Evolutionary conservation across 2,113 vertebrate genomes (phyloP), one percentile per base, ranked within the genome.

Genomic region (Brachypodius melanocephalos): DNA sequence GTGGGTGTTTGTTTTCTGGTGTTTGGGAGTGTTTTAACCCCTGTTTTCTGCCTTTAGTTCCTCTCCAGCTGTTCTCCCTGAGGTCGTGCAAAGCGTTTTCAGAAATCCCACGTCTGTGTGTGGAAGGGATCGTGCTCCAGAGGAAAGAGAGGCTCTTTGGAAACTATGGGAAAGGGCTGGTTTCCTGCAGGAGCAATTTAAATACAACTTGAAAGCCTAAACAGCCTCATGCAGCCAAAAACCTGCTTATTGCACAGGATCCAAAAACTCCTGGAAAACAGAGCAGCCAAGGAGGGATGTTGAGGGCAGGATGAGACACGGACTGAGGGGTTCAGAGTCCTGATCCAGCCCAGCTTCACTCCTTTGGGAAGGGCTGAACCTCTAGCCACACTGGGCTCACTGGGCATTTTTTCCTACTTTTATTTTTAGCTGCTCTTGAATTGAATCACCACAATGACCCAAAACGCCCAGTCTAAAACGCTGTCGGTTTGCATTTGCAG

Each of bases 401-500:
- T 73, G 77, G 54, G 40, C 24, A 6, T 32, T 48, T 61, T 45
- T 75, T 61, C 38, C 46, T 68, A 1, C 61, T 40, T 54, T 54
- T 95, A n/a, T 94, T 93, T 93, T 95, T 80, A 86, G 55, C 6
- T 10, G 25, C 71, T 91, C 10, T 68, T 32, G 8, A 32, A 72
- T 65, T 16, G 85, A 59, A 12, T 77, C 40, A 75, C 31, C 54
- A 82, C 87, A 34, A 0, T 68, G 78, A 75, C 68, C 87, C 69
- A 61, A 89, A 82, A 61, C 34, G 68, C 40, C 20, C 2, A 0
- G 52, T 29, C 52, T 58, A 14, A 57, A 80, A 65, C 0, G 0
- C 59, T 0, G 4, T 40, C 6, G 0, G 14, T 43, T 45, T 34
- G 69, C 2, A 0, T 78, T 91, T 78, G 31, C 40, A 1, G 25